Base-by-base conservation (phyloP, 2,888 invertebrate genomes). In the Pollenia angustigena region DNA sequence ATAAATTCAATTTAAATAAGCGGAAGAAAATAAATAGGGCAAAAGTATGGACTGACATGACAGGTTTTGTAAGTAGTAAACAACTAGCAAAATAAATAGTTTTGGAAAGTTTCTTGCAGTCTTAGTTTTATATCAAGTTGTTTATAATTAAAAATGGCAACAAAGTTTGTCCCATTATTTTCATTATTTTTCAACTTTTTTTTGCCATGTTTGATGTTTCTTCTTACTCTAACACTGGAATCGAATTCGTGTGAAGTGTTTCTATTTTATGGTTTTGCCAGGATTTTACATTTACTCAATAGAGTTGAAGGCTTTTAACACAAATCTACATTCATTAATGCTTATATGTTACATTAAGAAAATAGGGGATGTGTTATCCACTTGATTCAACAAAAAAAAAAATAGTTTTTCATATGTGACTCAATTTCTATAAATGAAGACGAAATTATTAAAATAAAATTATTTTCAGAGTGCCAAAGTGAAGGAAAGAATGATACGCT, bases 141-240 rank as follows among this genome's bases (percentile, higher is more conserved):
- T 46, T 71, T 62, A 54, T 80, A 71, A 78, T 78, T 83, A 64
- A 64, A 71, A 72, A 62, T 52, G 12, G 54, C 66, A 84, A 50
- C 64, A 71, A 76, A 83, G 56, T 72, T 56, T 78, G 48, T 32
- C 48, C 48, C 54, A 69, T 66, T 68, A 48, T 48, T 69, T 54
- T 50, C 16, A 16, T 16, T 12, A 2, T 69, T 42, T 56, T 2
- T 4, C 1, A 23, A 8, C 16, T 14, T 23, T 23, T 23, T 23
- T 42, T 23, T n/a, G 42, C 4, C 44, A 23, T 69, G 69, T 71
- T 44, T 71, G 71, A 80, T 71, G 71, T 32, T 23, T 2, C 18
- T 23, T 71, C n/a, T n/a, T n/a, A n/a, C n/a, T n/a, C n/a, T n/a
- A 71, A 44, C 18, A 52, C 69, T 23, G 14, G 7, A 10, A 72